These are phyloP conservation scores for Apomyelois bistriatella DNA, from an alignment of 2,888 invertebrate genomes.

Conservation along the genomic window DNA sequence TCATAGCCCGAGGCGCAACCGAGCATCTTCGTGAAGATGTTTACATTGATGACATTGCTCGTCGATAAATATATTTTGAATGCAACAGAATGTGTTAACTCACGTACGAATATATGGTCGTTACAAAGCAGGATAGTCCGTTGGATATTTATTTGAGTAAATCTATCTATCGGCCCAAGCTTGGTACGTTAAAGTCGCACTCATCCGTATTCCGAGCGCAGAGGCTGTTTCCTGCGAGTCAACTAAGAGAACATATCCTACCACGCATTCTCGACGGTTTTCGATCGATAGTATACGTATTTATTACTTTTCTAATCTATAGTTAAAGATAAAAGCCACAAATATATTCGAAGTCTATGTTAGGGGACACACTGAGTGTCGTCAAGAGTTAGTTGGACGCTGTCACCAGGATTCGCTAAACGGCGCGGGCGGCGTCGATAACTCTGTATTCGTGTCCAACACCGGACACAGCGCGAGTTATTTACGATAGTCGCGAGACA, in stretches of 20 bases:
- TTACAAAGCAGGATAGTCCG: slow-evolving; percentile 21
- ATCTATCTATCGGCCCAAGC: slow-evolving; percentile 26
- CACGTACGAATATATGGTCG: slow-evolving; percentile 22
- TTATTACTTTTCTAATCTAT: not conserved
- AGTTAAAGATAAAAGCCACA: not conserved
- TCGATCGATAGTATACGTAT: slow-evolving; percentile 25
- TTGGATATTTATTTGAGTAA: slow-evolving; percentile 39
- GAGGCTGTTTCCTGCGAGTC: slow-evolving; percentile 64
- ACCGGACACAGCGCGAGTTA: slow-evolving; percentile 73
- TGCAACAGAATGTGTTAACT: slow-evolving; percentile 23
- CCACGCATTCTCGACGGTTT: slow-evolving; percentile 40
- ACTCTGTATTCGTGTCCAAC: slow-evolving; percentile 67
- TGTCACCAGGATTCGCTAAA: slow-evolving; percentile 48
- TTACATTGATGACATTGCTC: slow-evolving; percentile 55
- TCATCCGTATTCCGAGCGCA: slow-evolving; percentile 71
- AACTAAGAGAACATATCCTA: slow-evolving; percentile 40
- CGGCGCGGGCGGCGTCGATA: slow-evolving; percentile 46
- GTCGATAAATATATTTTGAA: slow-evolving; percentile 40
- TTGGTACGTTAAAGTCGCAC: slow-evolving; percentile 45
- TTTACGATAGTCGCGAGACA: slow-evolving; percentile 76
- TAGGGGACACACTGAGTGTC: slow-evolving; percentile 12
- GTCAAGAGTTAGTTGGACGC: slow-evolving; percentile 25
- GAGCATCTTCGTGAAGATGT: slow-evolving; percentile 45
- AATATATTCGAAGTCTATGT: not conserved
- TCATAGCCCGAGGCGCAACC: slow-evolving; percentile 60